A percentile compares a stretch with the other conserved stretches of the same genome.
Evolutionary conservation across 2,113 vertebrate genomes (phyloP).

Genomic region (Sinocyclocheilus grahami): DNA sequence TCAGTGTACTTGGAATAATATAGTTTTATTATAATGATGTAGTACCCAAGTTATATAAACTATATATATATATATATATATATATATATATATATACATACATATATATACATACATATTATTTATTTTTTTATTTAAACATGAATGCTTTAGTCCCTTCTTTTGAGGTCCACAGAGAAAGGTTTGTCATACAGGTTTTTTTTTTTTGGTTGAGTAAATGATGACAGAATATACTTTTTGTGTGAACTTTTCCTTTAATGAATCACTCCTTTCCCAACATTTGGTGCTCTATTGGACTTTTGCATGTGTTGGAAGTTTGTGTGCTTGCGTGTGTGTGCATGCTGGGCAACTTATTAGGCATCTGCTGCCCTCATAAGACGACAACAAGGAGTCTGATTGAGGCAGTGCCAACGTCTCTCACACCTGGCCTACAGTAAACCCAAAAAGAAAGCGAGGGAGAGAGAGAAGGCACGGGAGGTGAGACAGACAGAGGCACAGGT

Average conservation of each 20-base stretch:
- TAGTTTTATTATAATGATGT: too few relatives aligned
- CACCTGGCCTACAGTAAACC: slow-evolving; percentile 67
- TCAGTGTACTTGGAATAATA: too few relatives aligned
- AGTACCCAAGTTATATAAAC: too few relatives aligned
- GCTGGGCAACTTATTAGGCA: slow-evolving; percentile 23
- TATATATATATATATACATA: too few relatives aligned
- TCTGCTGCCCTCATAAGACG: slow-evolving; percentile 51
- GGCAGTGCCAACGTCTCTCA: slow-evolving; percentile 67
- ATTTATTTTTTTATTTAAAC: too few relatives aligned
- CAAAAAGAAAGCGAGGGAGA: slow-evolving; percentile 33
- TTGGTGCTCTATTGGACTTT: not conserved
- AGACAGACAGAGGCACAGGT: slow-evolving; percentile 64
- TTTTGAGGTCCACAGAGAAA: not conserved
- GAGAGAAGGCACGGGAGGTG: not conserved
- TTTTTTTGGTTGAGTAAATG: too few relatives aligned
- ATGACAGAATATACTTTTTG: not conserved
- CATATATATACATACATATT: too few relatives aligned
- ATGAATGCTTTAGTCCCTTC: not conserved
- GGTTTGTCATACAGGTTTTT: not conserved
- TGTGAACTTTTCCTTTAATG: not conserved
- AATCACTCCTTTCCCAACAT: not conserved
- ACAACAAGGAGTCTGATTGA: slow-evolving; percentile 61
- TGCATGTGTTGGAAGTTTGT: slow-evolving; percentile 15
- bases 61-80: too few relatives aligned
- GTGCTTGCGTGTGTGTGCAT: slow-evolving; percentile 4